These are phyloP conservation scores for Trematomus loennbergii DNA, from an alignment of 2,113 vertebrate species.

Conservation along the genomic window DNA sequence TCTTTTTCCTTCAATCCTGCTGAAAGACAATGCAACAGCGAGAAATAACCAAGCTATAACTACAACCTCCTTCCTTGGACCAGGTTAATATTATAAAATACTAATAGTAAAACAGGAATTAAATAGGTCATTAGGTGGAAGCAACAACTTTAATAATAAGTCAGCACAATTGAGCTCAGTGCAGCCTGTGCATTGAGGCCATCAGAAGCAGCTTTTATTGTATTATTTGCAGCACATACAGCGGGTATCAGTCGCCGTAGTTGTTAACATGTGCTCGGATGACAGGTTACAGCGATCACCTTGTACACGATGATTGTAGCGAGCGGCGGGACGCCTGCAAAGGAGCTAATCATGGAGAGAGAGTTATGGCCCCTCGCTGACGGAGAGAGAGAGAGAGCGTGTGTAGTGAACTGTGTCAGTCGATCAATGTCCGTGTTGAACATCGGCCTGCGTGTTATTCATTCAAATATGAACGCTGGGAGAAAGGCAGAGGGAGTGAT, in stretches of 20 bases:
- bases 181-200: not conserved
- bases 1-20: no score
- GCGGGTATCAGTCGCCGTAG: conserved; percentile 22
- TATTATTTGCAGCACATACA: conserved; percentile 23
- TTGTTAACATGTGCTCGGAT: conserved; percentile 1
- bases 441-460: conserved; percentile 50
- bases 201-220: not conserved
- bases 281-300: conserved; percentile 28
- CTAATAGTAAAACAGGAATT: no score
- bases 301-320: conserved; percentile 10
- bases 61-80: no score
- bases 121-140: no score
- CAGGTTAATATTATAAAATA: no score
- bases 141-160: not conserved
- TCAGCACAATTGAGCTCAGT: not conserved
- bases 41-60: no score
- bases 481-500: conserved; percentile 36
- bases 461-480: conserved; percentile 52
- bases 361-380: conserved; percentile 5
- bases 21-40: no score
- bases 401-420: conserved; percentile 38
- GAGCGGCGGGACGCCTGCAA: not conserved
- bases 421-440: conserved; percentile 52
- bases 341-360: conserved; percentile 35
- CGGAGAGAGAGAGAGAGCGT: not conserved